phyloP scores from a whole-genome alignment of 2,888 invertebrate species.

The Aplocera efformata region DNA sequence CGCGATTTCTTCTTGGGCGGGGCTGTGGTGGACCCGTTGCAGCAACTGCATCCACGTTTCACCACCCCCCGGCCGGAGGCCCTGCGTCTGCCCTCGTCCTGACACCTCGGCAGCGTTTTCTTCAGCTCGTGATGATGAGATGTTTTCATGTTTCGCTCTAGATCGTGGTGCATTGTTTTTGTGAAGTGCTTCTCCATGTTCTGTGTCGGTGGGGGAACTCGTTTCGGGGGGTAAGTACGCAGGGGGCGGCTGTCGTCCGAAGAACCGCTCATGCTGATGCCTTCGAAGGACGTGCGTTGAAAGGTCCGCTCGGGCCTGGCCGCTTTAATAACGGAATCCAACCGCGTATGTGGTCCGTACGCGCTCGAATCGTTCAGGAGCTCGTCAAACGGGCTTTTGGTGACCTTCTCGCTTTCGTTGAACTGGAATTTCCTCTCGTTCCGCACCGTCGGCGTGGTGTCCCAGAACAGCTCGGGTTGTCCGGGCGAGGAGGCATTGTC shows the following conservation, averaged over 20 bases:
- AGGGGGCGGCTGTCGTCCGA: conserved; percentile 58
- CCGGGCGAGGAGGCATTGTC: conserved; percentile 64
- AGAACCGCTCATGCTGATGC: conserved; percentile 52
- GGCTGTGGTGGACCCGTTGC: conserved; percentile 79
- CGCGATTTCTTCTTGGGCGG: conserved; percentile 70
- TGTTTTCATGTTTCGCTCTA: conserved; percentile 1
- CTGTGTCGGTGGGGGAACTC: conserved; percentile 37
- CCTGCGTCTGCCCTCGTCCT: conserved; percentile 51
- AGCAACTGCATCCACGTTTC: conserved; percentile 82
- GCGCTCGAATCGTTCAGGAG: conserved; percentile 66
- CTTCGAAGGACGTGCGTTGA: conserved; percentile 27
- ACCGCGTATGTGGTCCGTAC: conserved; percentile 55
- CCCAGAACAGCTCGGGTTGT: conserved; percentile 69
- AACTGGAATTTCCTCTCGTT: conserved; percentile 61
- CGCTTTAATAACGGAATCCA: conserved; percentile 74
- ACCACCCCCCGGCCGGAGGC: conserved; percentile 79
- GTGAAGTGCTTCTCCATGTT: conserved; percentile 17
- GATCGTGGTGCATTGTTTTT: conserved; percentile 6
- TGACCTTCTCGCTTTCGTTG: conserved; percentile 73
- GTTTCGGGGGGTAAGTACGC: conserved; percentile 62
- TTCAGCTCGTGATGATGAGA: conserved; percentile 47
- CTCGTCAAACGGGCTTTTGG: conserved; percentile 71
- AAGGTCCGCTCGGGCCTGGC: conserved; percentile 47
- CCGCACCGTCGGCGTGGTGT: conserved; percentile 62
- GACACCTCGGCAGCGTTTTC: conserved; percentile 52